Base-by-base conservation (phyloP, 2,888 invertebrate genomes). In the Hipparchia sbordonii region DNA sequence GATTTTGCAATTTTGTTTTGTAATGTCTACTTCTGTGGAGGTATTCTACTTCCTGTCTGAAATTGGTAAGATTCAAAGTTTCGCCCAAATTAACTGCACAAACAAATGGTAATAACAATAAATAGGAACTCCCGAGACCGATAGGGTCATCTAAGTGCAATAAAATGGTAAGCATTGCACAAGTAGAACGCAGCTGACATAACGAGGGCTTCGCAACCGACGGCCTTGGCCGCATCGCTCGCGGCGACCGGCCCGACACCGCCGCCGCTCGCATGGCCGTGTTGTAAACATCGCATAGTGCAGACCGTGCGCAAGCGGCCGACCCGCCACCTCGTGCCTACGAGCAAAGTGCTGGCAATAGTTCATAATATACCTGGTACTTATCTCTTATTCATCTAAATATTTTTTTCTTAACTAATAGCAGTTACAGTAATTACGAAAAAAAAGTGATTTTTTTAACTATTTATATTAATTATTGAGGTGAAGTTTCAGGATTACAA, bases 121-220 rank as follows among this genome's bases (percentile, higher is more conserved):
- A 61, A 71, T 67, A 74, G 51, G 73, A 73, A 70, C 72, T 72
- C 59, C 39, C 23, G 39, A 56, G 67, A 59, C 71, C 88, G 78
- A 78, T 82, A 71, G 81, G 89, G 88, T 87, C 88, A 87, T 88
- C 90, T 88, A 91, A 90, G 89, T 91, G 88, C 89, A 90, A 88
- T 86, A 84, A 87, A 88, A 89, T 84, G 84, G 85, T 82, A 85
- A 85, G 83, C 84, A 84, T 93, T 93, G 92, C 93, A 91, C 91
- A 93, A 93, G 90, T 92, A 87, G 93, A 91, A 92, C 92, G 89
- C 88, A 82, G 84, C 92, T 93, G 93, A 93, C 93, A 92, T 93
- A 93, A 93, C 92, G 86, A 87, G 85, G 84, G 84, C 90, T 90
- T 89, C 89, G 92, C 91, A 92, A 92, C 84, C 48, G 78, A 62